Evolutionary conservation across 2,797 vertebrate species (phyloP).

Genomic region (Botia almorhae): DNA sequence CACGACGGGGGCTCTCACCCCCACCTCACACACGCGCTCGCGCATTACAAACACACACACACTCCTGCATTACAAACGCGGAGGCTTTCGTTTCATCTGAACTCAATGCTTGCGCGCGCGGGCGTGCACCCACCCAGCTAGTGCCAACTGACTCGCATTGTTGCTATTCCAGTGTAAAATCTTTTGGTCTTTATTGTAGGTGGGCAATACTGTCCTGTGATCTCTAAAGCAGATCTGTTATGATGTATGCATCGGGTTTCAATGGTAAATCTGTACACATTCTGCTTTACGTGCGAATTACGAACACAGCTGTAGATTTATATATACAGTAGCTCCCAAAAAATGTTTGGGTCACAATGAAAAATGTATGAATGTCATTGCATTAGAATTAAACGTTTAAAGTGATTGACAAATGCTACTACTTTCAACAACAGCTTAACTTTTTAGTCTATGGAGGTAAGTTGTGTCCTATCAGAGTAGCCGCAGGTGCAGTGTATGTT

Average conservation of each 20-base stretch:
- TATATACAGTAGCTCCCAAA: too few species aligned
- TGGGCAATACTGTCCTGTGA: background rate
- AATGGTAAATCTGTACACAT: background rate
- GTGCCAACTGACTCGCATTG: background rate
- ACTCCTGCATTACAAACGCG: slow-evolving; percentile 67
- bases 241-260: background rate
- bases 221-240: background rate
- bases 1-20: slow-evolving; percentile 77
- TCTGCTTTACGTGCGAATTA: too few species aligned
- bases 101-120: slow-evolving; percentile 38
- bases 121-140: background rate
- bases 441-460: too few species aligned
- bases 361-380: too few species aligned
- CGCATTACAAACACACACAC: slow-evolving; percentile 52
- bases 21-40: slow-evolving; percentile 51
- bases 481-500: too few species aligned
- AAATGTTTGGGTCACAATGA: too few species aligned
- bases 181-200: background rate
- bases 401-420: too few species aligned
- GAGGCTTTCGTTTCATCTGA: slow-evolving; percentile 65
- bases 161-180: background rate
- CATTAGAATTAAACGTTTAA: too few species aligned
- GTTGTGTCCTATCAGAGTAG: too few species aligned
- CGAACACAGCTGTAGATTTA: too few species aligned
- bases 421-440: too few species aligned